These are phyloP conservation scores for Archegozetes longisetosus DNA, from an alignment of 1,140 invertebrate species.

Conservation along the genomic window DNA sequence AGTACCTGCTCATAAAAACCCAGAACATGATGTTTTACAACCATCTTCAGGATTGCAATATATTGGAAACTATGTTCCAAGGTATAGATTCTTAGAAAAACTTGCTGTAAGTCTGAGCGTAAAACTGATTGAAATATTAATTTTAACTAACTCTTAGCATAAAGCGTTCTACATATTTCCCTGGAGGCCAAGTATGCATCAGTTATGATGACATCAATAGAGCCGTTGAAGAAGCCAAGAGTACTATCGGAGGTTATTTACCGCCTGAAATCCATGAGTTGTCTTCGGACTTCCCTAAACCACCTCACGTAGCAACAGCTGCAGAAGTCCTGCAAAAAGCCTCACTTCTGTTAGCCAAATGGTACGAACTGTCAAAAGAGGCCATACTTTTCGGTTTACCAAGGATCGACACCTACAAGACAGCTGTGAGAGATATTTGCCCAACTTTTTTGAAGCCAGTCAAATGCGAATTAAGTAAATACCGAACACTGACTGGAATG, in stretches of 20 bases:
- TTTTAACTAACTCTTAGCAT: too few relatives aligned
- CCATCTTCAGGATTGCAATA: too few relatives aligned
- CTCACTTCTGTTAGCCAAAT: constrained; percentile 60
- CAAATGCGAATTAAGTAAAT: constrained; percentile 41
- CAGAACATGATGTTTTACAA: too few relatives aligned
- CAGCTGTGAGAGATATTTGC: constrained; percentile 66
- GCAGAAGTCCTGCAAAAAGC: constrained; percentile 49
- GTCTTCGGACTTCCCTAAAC: constrained; percentile 23
- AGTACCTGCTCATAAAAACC: constrained; percentile 13
- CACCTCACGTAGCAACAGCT: constrained; percentile 21
- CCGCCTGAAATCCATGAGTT: constrained; percentile 23
- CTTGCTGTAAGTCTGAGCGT: too few relatives aligned
- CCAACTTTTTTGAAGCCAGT: constrained; percentile 70
- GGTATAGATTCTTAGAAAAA: too few relatives aligned
- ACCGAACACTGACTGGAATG: constrained; percentile 61
- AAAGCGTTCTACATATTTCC: constrained; percentile 17
- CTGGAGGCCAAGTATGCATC: constrained; percentile 59
- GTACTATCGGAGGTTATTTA: constrained; percentile 34
- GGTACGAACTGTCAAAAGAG: constrained; percentile 63
- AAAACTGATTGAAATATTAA: too few relatives aligned
- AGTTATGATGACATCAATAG: constrained; percentile 78
- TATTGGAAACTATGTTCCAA: too few relatives aligned
- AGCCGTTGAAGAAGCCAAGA: constrained; percentile 66
- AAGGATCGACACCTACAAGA: constrained; percentile 73
- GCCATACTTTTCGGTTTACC: constrained; percentile 74